A percentile compares a stretch with the other conserved stretches of the same genome.
These are phyloP conservation scores for Scaptomyza caliginosa DNA, from an alignment of 2,888 invertebrate species.

Conservation along the genomic window DNA sequence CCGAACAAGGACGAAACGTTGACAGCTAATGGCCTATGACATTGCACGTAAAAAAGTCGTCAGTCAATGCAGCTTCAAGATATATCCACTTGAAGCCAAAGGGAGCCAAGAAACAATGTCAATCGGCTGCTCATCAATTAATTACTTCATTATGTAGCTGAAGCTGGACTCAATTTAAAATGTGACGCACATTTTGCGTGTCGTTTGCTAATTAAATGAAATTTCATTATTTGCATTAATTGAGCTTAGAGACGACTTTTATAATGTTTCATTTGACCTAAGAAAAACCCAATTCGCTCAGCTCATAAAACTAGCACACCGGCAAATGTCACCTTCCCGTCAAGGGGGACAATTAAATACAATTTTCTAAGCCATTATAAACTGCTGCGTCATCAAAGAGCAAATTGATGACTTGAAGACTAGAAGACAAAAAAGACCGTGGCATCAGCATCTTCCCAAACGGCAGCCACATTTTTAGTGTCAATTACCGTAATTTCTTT, in stretches of 20 bases:
- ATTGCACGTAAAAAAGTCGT: constrained; percentile 61
- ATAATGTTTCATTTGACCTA: neutral
- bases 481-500: constrained; percentile 62
- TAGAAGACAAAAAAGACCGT: neutral
- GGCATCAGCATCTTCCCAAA: constrained; percentile 27
- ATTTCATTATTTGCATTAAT: constrained; percentile 70
- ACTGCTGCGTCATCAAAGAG: constrained; percentile 56
- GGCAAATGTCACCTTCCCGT: constrained; percentile 1
- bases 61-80: constrained; percentile 26
- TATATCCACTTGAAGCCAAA: constrained; percentile 1
- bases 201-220: constrained; percentile 69
- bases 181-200: constrained; percentile 32
- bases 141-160: constrained; percentile 10
- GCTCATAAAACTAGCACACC: constrained; percentile 8
- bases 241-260: constrained; percentile 35
- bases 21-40: constrained; percentile 34
- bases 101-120: neutral
- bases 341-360: constrained; percentile 50
- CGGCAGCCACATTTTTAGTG: constrained; percentile 57
- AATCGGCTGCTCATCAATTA: constrained; percentile 37
- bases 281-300: neutral
- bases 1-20: constrained; percentile 2
- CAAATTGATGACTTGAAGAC: constrained; percentile 7
- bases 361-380: constrained; percentile 33
- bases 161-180: neutral